Conservation (phyloP, 2,888 invertebrate genomes). For the Cryptus armator region DNA sequence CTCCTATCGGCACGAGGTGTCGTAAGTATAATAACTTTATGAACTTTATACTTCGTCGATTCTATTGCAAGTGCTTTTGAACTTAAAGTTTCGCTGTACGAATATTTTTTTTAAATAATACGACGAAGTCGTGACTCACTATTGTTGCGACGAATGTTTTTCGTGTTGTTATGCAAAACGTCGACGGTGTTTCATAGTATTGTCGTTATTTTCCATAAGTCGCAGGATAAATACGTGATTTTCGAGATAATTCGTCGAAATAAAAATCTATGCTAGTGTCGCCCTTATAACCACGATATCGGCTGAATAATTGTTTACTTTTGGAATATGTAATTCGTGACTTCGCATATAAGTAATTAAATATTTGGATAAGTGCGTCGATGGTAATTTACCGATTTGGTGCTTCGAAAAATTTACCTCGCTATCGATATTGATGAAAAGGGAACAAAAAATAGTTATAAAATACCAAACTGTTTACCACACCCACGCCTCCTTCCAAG, state of each 20-base stretch:
- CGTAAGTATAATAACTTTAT: not conserved
- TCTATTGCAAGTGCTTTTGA: too few relatives aligned
- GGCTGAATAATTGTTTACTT: not conserved
- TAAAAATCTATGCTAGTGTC: not conserved
- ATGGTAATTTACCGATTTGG: not conserved
- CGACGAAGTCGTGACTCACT: too few relatives aligned
- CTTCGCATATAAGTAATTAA: not conserved
- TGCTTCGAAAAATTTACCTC: not conserved
- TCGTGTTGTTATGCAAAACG: not conserved
- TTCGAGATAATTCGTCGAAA: not conserved
- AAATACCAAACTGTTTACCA: not conserved
- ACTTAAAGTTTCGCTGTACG: not conserved
- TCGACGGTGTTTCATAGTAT: not conserved
- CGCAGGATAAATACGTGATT: not conserved
- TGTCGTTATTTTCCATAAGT: not conserved
- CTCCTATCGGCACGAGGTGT: not conserved
- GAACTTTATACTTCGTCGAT: too few relatives aligned
- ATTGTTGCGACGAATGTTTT: too few relatives aligned
- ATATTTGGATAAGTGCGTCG: not conserved
- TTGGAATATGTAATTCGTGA: not conserved
- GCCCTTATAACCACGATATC: not conserved
- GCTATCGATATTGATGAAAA: not conserved
- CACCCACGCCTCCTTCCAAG: not conserved
- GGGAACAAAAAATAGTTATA: not conserved
- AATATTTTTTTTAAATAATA: not conserved